Evolutionary conservation across 2,888 invertebrate species (phyloP).

Genomic region (Acleris holmiana): DNA sequence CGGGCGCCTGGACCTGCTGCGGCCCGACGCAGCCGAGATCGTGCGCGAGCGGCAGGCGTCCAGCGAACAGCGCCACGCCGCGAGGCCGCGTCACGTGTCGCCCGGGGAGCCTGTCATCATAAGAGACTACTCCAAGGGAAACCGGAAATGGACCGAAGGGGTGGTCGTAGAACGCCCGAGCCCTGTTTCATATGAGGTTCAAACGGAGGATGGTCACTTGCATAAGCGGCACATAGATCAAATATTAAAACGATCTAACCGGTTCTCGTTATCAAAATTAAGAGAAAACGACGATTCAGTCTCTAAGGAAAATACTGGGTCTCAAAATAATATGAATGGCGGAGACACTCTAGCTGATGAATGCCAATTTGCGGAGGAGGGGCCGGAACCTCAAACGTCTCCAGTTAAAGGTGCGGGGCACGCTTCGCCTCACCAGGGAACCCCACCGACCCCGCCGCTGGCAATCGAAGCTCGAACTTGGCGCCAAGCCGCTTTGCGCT

Average conservation of each 20-base stretch:
- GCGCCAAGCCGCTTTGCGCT: slow-evolving; percentile 5
- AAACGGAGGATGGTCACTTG: slow-evolving; percentile 7
- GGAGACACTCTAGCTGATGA: background rate
- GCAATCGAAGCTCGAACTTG: background rate
- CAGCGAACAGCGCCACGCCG: slow-evolving; percentile 1
- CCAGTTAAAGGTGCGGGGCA: background rate
- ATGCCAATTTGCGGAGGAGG: background rate
- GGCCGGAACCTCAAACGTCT: background rate
- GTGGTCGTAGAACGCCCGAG: slow-evolving; percentile 6
- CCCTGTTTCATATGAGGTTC: slow-evolving; percentile 24
- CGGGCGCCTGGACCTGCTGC: slow-evolving; percentile 34
- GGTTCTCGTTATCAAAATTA: background rate
- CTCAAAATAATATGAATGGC: background rate
- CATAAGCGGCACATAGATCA: slow-evolving; percentile 30
- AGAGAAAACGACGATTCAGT: background rate
- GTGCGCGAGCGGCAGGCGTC: slow-evolving; percentile 22
- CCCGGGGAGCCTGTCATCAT: slow-evolving; percentile 11
- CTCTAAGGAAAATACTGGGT: background rate
- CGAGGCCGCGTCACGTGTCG: background rate
- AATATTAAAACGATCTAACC: slow-evolving; percentile 15
- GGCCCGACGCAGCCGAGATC: slow-evolving; percentile 22
- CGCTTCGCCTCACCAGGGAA: background rate
- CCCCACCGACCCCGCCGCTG: background rate
- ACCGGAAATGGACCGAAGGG: slow-evolving; percentile 18
- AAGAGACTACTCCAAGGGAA: slow-evolving; percentile 9